Base-by-base conservation (phyloP, 2,888 invertebrate species). In the Petrophora chlorosata region DNA sequence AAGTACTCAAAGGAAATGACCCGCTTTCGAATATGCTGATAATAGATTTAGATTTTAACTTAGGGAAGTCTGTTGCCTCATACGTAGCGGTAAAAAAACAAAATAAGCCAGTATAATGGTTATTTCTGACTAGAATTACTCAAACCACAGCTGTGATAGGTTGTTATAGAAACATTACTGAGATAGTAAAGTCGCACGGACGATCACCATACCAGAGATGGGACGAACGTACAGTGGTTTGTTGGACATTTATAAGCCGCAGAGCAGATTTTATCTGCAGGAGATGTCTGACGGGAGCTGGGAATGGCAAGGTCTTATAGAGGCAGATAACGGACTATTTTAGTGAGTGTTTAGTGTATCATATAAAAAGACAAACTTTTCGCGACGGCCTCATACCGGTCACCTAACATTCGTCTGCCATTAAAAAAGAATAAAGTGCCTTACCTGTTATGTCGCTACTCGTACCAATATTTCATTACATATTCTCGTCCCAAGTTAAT, bases 21-120 rank as follows among this genome's bases (percentile, higher is more conserved):
- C 49, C 10, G 22, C 49, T 43, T 49, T 49, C 49, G 16, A 43
- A 32, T 26, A 25, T 19, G 26, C 30, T 35, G 5, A 35, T 47
- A 35, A 35, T n/a, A n/a, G n/a, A n/a, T n/a, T 4, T 12, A 15
- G 14, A 15, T 46, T 10, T 9, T 39, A 40, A 22, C 12, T 13
- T 2, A 17, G 8, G 36, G 48, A 42, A 39, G 10, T 23, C 3
- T n/a, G 16, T 43, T 39, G n/a, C 38, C 26, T 40, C 28, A 34
- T 16, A 34, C 12, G 2, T 25, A 3, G 8, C 13, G 8, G 8
- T 15, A 39, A 9, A 29, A 15, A 16, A 12, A 9, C 16, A 12
- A 12, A 28, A 12, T 22, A 28, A 4, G 7, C 30, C 12, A 9
- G 15, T 5, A 30, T 30, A 30, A 5, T 16, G 15, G 29, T 29